Conservation (phyloP, 2,888 invertebrate genomes). For the Atethmia centrago region DNA sequence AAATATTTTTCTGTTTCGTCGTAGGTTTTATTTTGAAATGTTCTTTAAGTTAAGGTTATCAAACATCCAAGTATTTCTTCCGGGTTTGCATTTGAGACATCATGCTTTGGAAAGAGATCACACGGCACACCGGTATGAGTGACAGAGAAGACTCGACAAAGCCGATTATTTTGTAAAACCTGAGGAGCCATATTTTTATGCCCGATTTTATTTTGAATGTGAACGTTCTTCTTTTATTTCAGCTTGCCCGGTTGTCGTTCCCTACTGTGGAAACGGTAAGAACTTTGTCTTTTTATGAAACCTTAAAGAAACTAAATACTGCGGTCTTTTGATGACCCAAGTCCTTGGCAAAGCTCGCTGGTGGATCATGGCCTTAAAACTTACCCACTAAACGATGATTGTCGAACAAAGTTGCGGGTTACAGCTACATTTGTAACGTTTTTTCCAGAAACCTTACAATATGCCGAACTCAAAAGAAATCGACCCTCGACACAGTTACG, state of each 20-base stretch:
- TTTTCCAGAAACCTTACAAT: conserved; percentile 83
- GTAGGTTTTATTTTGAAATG: no score
- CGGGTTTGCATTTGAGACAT: neutral
- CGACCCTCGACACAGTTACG: conserved; percentile 81
- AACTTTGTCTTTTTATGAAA: conserved; percentile 15
- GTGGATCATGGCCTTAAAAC: neutral
- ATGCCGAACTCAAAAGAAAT: conserved; percentile 79
- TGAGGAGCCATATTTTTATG: neutral
- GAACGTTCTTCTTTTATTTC: conserved; percentile 53
- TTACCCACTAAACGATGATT: neutral
- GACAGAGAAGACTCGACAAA: neutral
- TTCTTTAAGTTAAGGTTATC: neutral
- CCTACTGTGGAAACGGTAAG: conserved; percentile 85
- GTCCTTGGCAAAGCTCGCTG: no score
- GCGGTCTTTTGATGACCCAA: no score
- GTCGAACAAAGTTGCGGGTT: neutral
- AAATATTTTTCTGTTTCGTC: no score
- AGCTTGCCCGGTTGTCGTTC: conserved; percentile 84
- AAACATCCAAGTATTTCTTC: neutral
- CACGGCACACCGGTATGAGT: neutral
- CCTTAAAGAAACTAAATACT: neutral
- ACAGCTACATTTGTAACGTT: neutral
- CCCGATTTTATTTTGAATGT: neutral
- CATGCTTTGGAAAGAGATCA: neutral
- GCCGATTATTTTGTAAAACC: no score